Conservation (phyloP, 92 coral and sea anemone genomes). For the Phenganax marumi region DNA sequence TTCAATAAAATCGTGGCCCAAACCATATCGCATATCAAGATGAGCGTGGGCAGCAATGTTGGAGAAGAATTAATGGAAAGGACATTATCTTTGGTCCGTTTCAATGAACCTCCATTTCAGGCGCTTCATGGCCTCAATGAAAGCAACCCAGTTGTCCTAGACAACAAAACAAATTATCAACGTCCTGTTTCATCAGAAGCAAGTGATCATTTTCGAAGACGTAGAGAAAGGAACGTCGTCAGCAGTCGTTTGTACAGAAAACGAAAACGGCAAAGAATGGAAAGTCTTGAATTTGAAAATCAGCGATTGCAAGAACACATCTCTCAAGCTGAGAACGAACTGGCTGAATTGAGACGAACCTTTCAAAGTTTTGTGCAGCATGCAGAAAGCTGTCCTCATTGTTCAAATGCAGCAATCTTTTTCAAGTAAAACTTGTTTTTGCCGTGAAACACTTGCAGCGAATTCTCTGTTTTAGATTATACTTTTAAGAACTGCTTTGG, state of each 20-base stretch:
- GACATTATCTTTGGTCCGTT: constrained; percentile 42
- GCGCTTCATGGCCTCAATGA: constrained; percentile 39
- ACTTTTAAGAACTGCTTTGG: no score
- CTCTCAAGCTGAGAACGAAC: constrained; percentile 16
- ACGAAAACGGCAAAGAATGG: constrained; percentile 44
- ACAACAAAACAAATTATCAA: constrained; percentile 21
- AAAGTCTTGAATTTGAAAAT: constrained; percentile 41
- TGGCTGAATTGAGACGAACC: constrained; percentile 32
- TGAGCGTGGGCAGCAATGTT: constrained; percentile 24
- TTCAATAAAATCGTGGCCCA: background rate
- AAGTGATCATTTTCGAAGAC: constrained; percentile 10
- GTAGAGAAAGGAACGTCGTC: constrained; percentile 39
- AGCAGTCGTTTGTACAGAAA: constrained; percentile 46
- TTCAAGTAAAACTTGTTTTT: background rate
- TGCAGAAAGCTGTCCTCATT: constrained; percentile 45
- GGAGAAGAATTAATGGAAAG: constrained; percentile 43
- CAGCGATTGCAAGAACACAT: constrained; percentile 42
- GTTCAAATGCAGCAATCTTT: constrained; percentile 36
- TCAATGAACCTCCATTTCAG: constrained; percentile 46
- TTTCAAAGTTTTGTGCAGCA: constrained; percentile 43
- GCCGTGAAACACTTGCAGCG: background rate
- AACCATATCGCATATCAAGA: background rate
- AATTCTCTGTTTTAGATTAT: no score
- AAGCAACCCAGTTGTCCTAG: constrained; percentile 38
- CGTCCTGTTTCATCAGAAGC: constrained; percentile 17